phyloP scores from a whole-genome alignment of 2,888 invertebrate species.

The Watsonalla binaria region DNA sequence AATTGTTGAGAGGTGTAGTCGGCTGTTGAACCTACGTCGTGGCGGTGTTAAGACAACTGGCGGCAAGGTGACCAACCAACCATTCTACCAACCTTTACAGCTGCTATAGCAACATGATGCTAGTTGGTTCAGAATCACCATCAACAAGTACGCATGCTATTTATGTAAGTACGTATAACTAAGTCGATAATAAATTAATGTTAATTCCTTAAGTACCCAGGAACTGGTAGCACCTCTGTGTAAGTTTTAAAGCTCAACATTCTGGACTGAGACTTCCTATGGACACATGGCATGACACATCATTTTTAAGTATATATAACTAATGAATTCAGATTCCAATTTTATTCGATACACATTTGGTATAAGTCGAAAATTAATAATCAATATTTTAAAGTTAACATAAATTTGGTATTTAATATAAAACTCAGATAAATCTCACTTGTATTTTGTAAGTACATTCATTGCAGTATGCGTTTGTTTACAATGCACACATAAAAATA shows the following conservation, averaged over 20 bases:
- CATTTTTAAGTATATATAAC: not conserved
- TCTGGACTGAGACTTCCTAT: constrained; percentile 23
- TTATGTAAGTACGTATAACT: constrained; percentile 1
- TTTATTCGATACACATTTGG: constrained; percentile 31
- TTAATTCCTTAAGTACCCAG: constrained; percentile 44
- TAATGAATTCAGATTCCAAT: too few relatives aligned
- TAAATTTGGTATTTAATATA: constrained; percentile 22
- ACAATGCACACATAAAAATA: constrained; percentile 49
- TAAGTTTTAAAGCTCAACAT: constrained; percentile 29
- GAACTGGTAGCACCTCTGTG: constrained; percentile 40
- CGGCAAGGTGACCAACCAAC: not conserved
- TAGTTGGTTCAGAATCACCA: not conserved
- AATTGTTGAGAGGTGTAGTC: not conserved
- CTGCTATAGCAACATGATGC: not conserved
- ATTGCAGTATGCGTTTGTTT: constrained; percentile 33
- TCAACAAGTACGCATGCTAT: not conserved
- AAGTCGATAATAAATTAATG: constrained; percentile 3
- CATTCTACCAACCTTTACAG: not conserved
- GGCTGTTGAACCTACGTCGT: not conserved
- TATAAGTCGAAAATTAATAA: constrained; percentile 13
- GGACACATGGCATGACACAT: not conserved
- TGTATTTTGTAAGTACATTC: constrained; percentile 44
- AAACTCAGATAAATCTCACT: constrained; percentile 37
- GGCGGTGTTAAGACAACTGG: too few relatives aligned
- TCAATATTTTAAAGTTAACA: constrained; percentile 4